Evolutionary conservation across 2,888 invertebrate genomes (phyloP).

Genomic region (Amphipoea lucens): DNA sequence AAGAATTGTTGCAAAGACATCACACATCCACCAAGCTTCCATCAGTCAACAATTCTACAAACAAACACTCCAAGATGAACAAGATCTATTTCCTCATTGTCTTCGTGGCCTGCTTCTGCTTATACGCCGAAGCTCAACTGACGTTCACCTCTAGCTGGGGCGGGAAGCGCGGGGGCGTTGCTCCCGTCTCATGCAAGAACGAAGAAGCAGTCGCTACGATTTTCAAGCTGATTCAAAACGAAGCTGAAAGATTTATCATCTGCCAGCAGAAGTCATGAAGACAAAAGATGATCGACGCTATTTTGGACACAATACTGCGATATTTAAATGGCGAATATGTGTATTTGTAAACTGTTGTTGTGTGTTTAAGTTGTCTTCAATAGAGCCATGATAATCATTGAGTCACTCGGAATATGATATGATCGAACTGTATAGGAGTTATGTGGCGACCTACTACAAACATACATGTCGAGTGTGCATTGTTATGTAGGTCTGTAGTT

Average conservation of each 20-base stretch:
- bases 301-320: slow-evolving; percentile 38
- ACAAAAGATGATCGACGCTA: slow-evolving; percentile 6
- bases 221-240: slow-evolving; percentile 85
- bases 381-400: background rate
- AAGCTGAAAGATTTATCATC: slow-evolving; percentile 84
- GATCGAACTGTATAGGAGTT: slow-evolving; percentile 5
- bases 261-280: slow-evolving; percentile 85
- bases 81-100: slow-evolving; percentile 74
- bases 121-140: slow-evolving; percentile 84
- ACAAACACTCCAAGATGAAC: slow-evolving; percentile 72
- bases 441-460: background rate
- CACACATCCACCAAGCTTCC: slow-evolving; percentile 33
- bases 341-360: slow-evolving; percentile 27
- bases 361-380: slow-evolving; percentile 5
- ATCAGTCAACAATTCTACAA: slow-evolving; percentile 12
- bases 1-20: background rate
- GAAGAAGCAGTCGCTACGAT: slow-evolving; percentile 81
- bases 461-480: background rate
- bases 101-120: slow-evolving; percentile 76
- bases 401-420: background rate
- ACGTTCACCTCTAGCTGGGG: slow-evolving; percentile 91
- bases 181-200: slow-evolving; percentile 77
- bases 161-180: slow-evolving; percentile 79
- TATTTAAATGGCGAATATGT: slow-evolving; percentile 33
- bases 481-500: background rate